A percentile compares a stretch with the other conserved stretches of the same genome.
phyloP scores from a whole-genome alignment of 2,888 invertebrate genomes.

The Listrodromus nycthemerus region DNA sequence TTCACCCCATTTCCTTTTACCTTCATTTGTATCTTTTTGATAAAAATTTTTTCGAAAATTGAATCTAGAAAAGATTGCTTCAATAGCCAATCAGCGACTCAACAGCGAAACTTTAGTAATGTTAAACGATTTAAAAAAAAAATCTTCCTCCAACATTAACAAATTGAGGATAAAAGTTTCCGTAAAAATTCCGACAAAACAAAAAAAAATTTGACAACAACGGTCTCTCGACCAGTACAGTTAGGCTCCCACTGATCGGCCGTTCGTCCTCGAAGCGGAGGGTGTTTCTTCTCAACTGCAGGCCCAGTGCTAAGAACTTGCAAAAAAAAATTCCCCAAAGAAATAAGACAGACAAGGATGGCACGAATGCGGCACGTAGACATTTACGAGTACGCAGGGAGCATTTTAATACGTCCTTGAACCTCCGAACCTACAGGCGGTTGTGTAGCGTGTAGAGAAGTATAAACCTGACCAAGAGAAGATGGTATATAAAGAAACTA shows the following conservation, averaged over 20 bases:
- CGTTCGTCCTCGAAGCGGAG: constrained; percentile 26
- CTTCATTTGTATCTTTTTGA: too few relatives aligned
- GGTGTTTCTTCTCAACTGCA: constrained; percentile 15
- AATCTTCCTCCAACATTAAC: background rate
- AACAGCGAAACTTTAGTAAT: background rate
- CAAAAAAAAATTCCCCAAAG: constrained; percentile 4
- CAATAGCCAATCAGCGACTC: background rate
- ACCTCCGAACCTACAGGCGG: constrained; percentile 69
- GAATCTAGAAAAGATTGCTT: too few relatives aligned
- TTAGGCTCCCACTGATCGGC: constrained; percentile 18
- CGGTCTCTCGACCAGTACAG: background rate
- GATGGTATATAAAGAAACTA: constrained; percentile 60
- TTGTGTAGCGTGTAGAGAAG: constrained; percentile 41
- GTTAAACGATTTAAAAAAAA: background rate
- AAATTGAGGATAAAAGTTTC: background rate
- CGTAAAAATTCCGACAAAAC: background rate
- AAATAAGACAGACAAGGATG: constrained; percentile 69
- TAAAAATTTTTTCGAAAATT: too few relatives aligned
- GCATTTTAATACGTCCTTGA: constrained; percentile 78
- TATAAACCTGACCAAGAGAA: constrained; percentile 56
- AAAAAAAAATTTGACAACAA: constrained; percentile 5
- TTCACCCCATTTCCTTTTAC: too few relatives aligned
- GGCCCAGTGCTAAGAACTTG: constrained; percentile 3
- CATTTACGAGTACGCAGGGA: constrained; percentile 79
- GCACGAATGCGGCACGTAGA: constrained; percentile 70